Evolutionary conservation across 2,113 vertebrate genomes (phyloP), one percentile per base, ranked within the genome.

Genomic region (Labrus mixtus): DNA sequence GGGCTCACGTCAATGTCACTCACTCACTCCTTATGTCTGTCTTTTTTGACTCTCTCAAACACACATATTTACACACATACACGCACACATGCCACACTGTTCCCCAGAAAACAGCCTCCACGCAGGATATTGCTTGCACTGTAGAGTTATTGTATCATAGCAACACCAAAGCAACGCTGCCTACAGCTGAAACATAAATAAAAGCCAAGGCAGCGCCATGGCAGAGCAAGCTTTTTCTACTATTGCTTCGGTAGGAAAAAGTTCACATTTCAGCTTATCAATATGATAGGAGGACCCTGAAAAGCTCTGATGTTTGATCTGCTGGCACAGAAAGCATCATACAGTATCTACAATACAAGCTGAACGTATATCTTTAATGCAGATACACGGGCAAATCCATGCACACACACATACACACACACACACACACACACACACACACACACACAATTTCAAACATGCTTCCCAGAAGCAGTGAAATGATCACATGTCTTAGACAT

Each of bases 381-480:
- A 93, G 71, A 90, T 78, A 83, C 79, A 81, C 50, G 25, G 83
- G 84, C 79, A 80, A 68, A 79, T 82, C 73, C 81, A 83, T 78
- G 70, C 79, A 85, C 73, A 76, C 86, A 91, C 85, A 93, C 68
- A 90, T 76, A 82, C 78, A 81, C 50, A 22, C 81, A 83, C 79
- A 80, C 70, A 79, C 81, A 70, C 81, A 83, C 76, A 68, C 79
- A 85, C 73, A 76, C 86, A 82, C 69, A 91, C 70, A 57, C 73
- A 62, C 86, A 80, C 72, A 91, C 95, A 90, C 92, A 94, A 68
- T 57, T 77, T 91, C 82, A 86, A 93, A 95, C 93, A 94, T 64
- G 96, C 97, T 98, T 99, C 97, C 94, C 92, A 95, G 97, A 98
- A 98, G 96, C 96, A 94, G 94, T 96, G 96, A 96, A 97, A 97